Base-by-base conservation (phyloP, 2,113 vertebrate species). In the Ochotona curzoniae region DNA sequence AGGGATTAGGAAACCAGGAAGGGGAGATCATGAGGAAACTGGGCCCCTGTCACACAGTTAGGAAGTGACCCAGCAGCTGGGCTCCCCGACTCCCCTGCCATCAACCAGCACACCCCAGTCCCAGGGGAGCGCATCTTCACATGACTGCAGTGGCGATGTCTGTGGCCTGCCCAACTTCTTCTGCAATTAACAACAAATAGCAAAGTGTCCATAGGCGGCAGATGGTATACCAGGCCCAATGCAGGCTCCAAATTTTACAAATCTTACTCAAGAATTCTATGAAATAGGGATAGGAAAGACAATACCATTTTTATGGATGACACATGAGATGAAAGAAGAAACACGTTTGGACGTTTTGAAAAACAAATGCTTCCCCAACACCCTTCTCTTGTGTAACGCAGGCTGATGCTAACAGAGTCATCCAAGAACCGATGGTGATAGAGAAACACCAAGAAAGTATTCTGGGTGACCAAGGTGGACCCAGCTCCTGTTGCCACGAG, bases 191-290 rank as follows among this genome's bases (percentile, higher is more conserved):
- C 15, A 78, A 79, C 30, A 81, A 75, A 15, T 28, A 51, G 38
- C 49, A 60, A 32, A 21, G n/a, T 4, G 3, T 1, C 7, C 17
- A 35, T 1, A 7, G 15, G 8, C 17, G 1, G 54, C 28, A n/a
- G n/a, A 57, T 44, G 64, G 2, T 28, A 8, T 9, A 32, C n/a
- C n/a, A 1, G 57, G 17, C 2, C 32, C 18, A 6, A 63, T 32
- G 12, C 15, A 6, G 3, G 11, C 47, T 15, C 79, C 61, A 28
- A 57, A 51, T 26, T 74, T 74, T 57, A 17, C 6, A 57, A 66
- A 66, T 49, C n/a, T 87, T 87, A 44, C 61, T 30, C 78, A 85
- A 64, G 7, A 28, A 54, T 25, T 51, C 49, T 57, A 32, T 57
- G 20, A 89, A 47, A 64, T 35, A 23, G 54, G 47, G 51, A 60